phyloP scores from a whole-genome alignment of 2,888 invertebrate species.

The Brassicogethes aeneus region DNA sequence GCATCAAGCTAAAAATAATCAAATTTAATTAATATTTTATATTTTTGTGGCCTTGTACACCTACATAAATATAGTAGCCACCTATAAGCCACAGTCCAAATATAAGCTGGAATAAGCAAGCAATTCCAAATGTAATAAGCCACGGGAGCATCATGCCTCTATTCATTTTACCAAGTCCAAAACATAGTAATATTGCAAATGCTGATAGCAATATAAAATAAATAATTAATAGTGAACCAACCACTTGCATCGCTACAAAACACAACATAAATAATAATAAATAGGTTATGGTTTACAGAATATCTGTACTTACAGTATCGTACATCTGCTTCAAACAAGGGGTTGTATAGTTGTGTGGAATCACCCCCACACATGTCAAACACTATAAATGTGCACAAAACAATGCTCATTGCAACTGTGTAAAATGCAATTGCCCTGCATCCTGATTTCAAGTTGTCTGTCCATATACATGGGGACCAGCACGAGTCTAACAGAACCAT shows the following conservation, averaged over 20 bases:
- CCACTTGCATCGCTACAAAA: conserved; percentile 62
- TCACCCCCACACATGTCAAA: conserved; percentile 84
- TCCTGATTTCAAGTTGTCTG: conserved; percentile 65
- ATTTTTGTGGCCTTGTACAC: conserved; percentile 31
- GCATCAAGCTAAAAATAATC: conserved; percentile 59
- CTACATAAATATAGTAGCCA: conserved; percentile 87
- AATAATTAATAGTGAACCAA: conserved; percentile 55
- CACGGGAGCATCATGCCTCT: conserved; percentile 78
- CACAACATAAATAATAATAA: conserved; percentile 15
- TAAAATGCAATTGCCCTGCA: conserved; percentile 73
- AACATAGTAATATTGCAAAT: conserved; percentile 51
- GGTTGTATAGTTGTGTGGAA: conserved; percentile 80
- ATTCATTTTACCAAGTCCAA: conserved; percentile 58
- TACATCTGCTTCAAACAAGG: conserved; percentile 81
- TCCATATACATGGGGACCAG: conserved; percentile 86
- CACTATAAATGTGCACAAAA: conserved; percentile 62
- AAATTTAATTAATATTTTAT: conserved; percentile 3
- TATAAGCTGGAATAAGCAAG: conserved; percentile 64
- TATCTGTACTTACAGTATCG: conserved; percentile 53
- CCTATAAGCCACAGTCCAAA: conserved; percentile 81
- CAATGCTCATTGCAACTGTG: conserved; percentile 62
- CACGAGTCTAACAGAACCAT: conserved; percentile 71
- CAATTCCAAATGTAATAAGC: conserved; percentile 58
- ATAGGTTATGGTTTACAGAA: conserved; percentile 6
- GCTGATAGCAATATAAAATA: conserved; percentile 49